Base-by-base conservation (phyloP, 2,888 invertebrate species). In the Nomada ferruginata region DNA sequence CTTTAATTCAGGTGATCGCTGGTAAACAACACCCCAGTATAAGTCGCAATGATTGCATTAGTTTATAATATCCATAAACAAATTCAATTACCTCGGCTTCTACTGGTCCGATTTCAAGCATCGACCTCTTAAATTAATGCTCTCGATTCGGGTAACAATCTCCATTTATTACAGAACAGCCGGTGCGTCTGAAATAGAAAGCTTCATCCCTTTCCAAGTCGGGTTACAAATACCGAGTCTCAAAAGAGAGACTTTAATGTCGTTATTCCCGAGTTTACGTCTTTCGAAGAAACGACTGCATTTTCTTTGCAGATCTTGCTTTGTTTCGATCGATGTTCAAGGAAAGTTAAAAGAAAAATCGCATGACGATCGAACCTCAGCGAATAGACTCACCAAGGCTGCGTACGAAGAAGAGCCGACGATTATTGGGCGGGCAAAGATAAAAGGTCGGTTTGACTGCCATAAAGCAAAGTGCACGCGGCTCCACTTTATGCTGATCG, bases 401-500 rank as follows among this genome's bases (percentile, higher is more conserved):
- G 63, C 70, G 65, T 59, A 79, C 80, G 73, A 76, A 80, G 69
- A 71, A 73, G 74, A 63, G 70, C 69, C 82, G 77, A 72, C 85
- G 88, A 89, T 89, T 89, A 89, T 90, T 89, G 86, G 76, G 87
- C 91, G 91, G 89, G 82, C 86, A 84, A 87, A 90, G 88, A 91
- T 91, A 90, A 91, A 91, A 88, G 91, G 89, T 85, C 80, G 76
- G 83, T 83, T 76, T 65, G 87, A 83, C 89, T 88, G 81, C 91
- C 92, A 90, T 92, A 92, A 92, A 92, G 86, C 87, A 87, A 89
- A 90, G 88, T 89, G 89, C 85, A 89, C 85, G 90, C 89, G 89
- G 88, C 89, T 84, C 83, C 91, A 89, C 87, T 92, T 92, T 92
- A 91, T 89, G 89, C 91, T 93, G 92, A 93, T 92, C 92, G 92